phyloP scores from a whole-genome alignment of 2,888 invertebrate species.

The Smittia aterrima region DNA sequence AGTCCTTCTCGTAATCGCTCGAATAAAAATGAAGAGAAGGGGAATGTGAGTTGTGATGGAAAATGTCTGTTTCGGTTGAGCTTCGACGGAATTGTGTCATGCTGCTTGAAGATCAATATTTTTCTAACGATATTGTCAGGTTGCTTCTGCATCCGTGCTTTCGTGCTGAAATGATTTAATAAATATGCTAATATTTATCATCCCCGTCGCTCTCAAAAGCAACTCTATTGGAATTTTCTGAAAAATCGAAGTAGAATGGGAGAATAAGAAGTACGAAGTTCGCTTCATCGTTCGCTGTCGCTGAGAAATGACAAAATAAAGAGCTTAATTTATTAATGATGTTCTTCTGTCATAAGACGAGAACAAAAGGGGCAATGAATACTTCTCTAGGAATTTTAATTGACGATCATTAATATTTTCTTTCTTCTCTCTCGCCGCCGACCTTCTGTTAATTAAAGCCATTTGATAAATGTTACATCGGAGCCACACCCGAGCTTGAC shows the following conservation, averaged over 20 bases:
- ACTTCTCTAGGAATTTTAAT: conserved; percentile 25
- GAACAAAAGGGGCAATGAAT: conserved; percentile 23
- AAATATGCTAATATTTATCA: conserved; percentile 23
- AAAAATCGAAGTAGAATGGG: neutral
- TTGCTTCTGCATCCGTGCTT: neutral
- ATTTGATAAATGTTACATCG: conserved; percentile 99
- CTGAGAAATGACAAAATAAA: conserved; percentile 18
- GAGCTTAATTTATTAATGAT: conserved; percentile 19
- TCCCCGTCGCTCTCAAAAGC: neutral
- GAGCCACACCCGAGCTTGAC: conserved; percentile 94
- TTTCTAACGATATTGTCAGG: conserved; percentile 7
- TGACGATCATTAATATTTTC: conserved; percentile 38
- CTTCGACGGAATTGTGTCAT: neutral
- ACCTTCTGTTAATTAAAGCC: conserved; percentile 63
- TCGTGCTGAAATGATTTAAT: conserved; percentile 15
- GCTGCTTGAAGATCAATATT: neutral
- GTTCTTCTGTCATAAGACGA: neutral
- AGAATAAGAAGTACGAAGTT: neutral
- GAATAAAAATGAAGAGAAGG: too few relatives aligned
- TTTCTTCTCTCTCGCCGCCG: neutral
- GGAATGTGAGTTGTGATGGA: too few relatives aligned
- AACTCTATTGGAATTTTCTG: neutral
- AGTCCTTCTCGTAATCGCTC: neutral
- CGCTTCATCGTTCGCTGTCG: neutral
- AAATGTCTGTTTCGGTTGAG: neutral